Percentiles rank a stretch among this genome's conserved stretches.
Evolutionary conservation across 2,113 vertebrate species (phyloP).

Genomic region (Gallinago paraguaiae): DNA sequence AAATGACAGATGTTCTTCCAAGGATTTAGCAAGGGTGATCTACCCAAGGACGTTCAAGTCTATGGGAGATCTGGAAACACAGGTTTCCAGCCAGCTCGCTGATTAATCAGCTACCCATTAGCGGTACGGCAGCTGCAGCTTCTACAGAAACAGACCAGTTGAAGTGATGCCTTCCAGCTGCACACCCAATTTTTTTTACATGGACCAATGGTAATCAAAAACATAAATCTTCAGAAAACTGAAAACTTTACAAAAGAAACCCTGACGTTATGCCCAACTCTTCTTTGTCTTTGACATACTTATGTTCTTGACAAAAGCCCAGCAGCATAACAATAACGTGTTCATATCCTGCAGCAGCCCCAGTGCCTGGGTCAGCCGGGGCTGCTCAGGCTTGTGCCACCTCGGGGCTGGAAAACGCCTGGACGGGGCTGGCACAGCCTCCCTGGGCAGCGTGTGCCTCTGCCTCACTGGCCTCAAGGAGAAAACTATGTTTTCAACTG

Average conservation of each 20-base stretch:
- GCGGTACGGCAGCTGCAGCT: not conserved
- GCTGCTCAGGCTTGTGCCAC: not conserved
- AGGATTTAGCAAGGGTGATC: not conserved
- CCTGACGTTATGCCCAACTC: not conserved
- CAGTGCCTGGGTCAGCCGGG: rapidly evolving
- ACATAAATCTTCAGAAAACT: not conserved
- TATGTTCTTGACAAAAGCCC: conserved; percentile 40
- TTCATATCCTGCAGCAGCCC: not conserved
- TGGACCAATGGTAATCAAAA: not conserved
- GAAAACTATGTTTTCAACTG: not conserved
- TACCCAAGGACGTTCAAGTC: not conserved
- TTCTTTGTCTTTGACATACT: not conserved
- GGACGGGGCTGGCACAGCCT: rapidly evolving
- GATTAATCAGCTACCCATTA: conserved; percentile 16
- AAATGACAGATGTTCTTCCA: not conserved
- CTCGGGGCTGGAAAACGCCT: not conserved
- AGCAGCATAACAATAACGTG: conserved; percentile 22
- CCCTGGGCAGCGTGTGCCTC: rapidly evolving
- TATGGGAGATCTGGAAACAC: not conserved
- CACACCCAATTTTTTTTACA: not conserved
- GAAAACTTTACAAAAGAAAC: not conserved
- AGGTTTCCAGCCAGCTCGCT: not conserved
- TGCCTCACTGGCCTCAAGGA: rapidly evolving
- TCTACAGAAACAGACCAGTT: not conserved
- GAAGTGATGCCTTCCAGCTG: not conserved